Evolutionary conservation across 2,888 invertebrate genomes (phyloP).

Genomic region (Sisyra nigra): DNA sequence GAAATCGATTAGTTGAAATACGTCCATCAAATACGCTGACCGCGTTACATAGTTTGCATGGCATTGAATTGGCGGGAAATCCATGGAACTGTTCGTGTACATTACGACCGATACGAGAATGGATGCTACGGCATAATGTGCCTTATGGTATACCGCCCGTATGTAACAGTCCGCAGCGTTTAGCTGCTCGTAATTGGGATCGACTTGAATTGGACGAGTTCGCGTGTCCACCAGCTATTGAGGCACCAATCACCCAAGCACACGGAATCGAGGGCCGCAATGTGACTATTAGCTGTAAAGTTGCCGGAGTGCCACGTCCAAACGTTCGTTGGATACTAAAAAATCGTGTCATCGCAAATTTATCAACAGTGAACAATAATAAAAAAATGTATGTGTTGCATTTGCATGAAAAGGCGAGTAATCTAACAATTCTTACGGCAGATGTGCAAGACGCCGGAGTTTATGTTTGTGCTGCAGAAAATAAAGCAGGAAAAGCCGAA

Average conservation of each 20-base stretch:
- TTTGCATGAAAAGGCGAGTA: conserved; percentile 49
- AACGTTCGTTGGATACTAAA: conserved; percentile 55
- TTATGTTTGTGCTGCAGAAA: conserved; percentile 65
- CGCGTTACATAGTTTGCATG: conserved; percentile 50
- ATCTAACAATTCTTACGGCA: conserved; percentile 53
- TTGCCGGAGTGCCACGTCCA: conserved; percentile 55
- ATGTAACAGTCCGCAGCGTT: conserved; percentile 47
- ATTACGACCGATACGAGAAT: conserved; percentile 54
- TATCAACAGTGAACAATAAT: conserved; percentile 30
- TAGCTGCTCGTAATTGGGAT: conserved; percentile 55
- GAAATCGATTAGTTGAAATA: conserved; percentile 52
- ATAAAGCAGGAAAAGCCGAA: conserved; percentile 61
- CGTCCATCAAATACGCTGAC: conserved; percentile 44
- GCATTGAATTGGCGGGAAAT: conserved; percentile 59
- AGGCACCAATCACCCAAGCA: conserved; percentile 38
- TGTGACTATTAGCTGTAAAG: conserved; percentile 53
- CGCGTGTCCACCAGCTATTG: conserved; percentile 58
- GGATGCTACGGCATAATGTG: conserved; percentile 65
- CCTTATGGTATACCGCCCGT: conserved; percentile 55
- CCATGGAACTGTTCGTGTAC: conserved; percentile 73
- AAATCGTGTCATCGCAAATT: conserved; percentile 51
- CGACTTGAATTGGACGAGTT: conserved; percentile 62
- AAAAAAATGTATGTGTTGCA: conserved; percentile 49
- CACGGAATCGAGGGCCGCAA: conserved; percentile 55
- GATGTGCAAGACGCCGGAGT: conserved; percentile 60